Base-by-base conservation (phyloP, 2,888 invertebrate genomes). In the Luperina nickerlii region DNA sequence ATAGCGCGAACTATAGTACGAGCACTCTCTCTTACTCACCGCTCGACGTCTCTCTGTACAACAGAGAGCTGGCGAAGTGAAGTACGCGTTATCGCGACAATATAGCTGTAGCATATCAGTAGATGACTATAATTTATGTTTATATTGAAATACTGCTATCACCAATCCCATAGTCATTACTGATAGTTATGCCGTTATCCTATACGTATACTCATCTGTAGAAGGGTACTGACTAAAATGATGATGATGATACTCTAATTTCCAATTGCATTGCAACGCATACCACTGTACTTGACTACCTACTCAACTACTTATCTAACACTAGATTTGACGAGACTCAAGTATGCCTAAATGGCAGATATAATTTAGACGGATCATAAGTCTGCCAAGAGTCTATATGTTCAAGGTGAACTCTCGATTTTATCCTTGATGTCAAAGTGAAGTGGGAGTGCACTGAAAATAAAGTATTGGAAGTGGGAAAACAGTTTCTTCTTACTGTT, bases 331-430 rank as follows among this genome's bases (percentile, higher is more conserved):
- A 42, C 24, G 45, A 71, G 27, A 45, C 24, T 60, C n/a, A 71
- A 80, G 84, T 68, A 73, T 38, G 15, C 68, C 20, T 72, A 65
- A 72, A 69, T 69, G 27, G 38, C 18, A 66, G 24, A 54, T 63
- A 68, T 69, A 65, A 84, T 80, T 69, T 38, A 48, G 51, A 1
- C 27, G 38, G 27, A 72, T 68, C 32, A 62, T 51, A 68, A 51
- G 48, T 67, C 48, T 81, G 27, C 57, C 38, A 57, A 45, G 63
- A 38, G 32, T 27, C n/a, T 68, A 72, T 57, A 60, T 81, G 2
- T 4, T 32, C 69, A 82, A 82, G 82, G 82, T 67, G 11, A 70
- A 45, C n/a, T 62, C 6, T 38, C 62, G 48, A 63, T 67, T 38
- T 38, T 57, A 82, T 65, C 18, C 48, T 76, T 68, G 20, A 71